These are phyloP conservation scores for Gymnogyps californianus DNA, from an alignment of 2,113 vertebrate species.

Conservation along the genomic window DNA sequence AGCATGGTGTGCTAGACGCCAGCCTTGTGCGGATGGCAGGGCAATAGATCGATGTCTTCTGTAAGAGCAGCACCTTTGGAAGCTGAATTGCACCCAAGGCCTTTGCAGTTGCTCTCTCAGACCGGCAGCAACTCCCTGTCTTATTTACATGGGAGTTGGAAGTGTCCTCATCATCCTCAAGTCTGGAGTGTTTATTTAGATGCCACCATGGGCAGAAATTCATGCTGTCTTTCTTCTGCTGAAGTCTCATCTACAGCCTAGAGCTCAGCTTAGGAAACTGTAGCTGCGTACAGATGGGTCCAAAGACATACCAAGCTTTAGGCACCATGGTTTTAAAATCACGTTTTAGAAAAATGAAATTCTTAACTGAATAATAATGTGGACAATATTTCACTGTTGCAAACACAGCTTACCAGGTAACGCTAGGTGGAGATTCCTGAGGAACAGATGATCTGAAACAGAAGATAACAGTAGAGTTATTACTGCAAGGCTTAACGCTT, in stretches of 20 bases:
- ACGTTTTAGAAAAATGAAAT: neutral
- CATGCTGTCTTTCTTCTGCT: neutral
- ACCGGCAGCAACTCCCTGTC: neutral
- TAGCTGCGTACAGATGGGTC: neutral
- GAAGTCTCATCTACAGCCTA: neutral
- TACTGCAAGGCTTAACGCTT: neutral
- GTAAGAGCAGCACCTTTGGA: neutral
- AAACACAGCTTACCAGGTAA: neutral
- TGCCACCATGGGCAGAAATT: neutral
- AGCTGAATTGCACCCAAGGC: neutral
- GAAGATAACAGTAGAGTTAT: neutral
- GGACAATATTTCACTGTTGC: neutral
- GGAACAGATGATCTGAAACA: neutral
- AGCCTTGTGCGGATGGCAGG: neutral
- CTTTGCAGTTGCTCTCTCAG: neutral
- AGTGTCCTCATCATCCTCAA: neutral
- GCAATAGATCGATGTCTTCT: neutral
- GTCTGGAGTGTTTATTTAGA: neutral
- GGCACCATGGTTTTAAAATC: neutral
- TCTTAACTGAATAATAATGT: neutral
- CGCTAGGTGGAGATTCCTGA: neutral
- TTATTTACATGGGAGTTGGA: neutral
- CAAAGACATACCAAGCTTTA: neutral
- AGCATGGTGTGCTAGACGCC: neutral
- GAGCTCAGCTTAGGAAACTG: neutral